phyloP scores from a whole-genome alignment of 2,113 vertebrate genomes.

The Fulmarus glacialis region DNA sequence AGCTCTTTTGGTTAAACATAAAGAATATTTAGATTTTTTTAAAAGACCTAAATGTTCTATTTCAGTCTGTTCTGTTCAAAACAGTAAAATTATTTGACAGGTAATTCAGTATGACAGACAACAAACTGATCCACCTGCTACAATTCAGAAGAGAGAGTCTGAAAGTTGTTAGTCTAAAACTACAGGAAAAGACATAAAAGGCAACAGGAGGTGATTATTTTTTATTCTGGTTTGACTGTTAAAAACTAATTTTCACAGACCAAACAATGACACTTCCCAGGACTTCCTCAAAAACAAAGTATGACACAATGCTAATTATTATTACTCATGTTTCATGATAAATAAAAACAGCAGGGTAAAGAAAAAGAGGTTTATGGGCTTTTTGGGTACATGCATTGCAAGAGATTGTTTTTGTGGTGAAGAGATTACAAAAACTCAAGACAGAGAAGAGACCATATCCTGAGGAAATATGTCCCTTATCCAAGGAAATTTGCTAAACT shows the following conservation, averaged over 20 bases:
- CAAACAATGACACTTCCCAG: neutral
- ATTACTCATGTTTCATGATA: neutral
- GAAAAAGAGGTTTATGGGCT: neutral
- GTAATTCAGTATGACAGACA: neutral
- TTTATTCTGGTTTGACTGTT: neutral
- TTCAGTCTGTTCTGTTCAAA: neutral
- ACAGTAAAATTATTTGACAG: neutral
- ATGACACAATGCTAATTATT: neutral
- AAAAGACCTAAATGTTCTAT: neutral
- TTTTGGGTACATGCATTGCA: neutral
- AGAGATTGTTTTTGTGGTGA: neutral
- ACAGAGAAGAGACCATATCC: neutral
- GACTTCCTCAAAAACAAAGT: neutral
- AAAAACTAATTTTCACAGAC: neutral
- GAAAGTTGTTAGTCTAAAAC: neutral
- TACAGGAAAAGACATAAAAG: neutral
- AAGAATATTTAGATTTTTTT: neutral
- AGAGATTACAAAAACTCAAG: neutral
- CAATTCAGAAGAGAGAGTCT: neutral
- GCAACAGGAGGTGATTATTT: neutral
- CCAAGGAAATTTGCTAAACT: neutral
- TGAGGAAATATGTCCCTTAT: neutral
- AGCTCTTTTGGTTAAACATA: neutral
- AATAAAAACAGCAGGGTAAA: neutral
- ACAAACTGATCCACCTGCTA: neutral